Evolutionary conservation across 1,140 invertebrate genomes (phyloP).

Genomic region (Trichoplusia ni): DNA sequence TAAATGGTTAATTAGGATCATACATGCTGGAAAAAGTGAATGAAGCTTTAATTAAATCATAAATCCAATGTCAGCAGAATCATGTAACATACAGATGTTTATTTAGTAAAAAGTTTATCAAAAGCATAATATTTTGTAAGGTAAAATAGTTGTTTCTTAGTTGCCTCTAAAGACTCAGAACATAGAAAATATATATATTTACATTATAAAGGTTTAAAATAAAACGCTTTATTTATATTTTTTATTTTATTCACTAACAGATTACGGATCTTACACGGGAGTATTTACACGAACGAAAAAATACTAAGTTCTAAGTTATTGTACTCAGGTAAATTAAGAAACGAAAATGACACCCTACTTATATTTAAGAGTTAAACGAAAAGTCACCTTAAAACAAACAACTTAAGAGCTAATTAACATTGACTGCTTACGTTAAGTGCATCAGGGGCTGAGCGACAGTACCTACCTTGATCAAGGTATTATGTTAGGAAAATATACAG

Average conservation of each 20-base stretch:
- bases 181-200: not conserved
- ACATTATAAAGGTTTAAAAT: not conserved
- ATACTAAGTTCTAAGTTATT: conserved; percentile 56
- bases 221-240: conserved; percentile 18
- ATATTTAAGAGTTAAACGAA: conserved; percentile 37
- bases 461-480: not conserved
- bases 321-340: conserved; percentile 64
- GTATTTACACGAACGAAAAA: conserved; percentile 64
- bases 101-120: too few relatives aligned
- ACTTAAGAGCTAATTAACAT: conserved; percentile 24
- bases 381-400: conserved; percentile 29
- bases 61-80: too few relatives aligned
- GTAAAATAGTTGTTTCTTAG: too few relatives aligned
- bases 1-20: too few relatives aligned
- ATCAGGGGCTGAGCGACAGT: not conserved
- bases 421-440: conserved; percentile 26
- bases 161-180: too few relatives aligned
- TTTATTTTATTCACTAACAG: conserved; percentile 37
- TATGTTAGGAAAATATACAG: not conserved
- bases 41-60: too few relatives aligned
- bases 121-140: too few relatives aligned
- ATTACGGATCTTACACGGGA: conserved; percentile 36
- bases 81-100: too few relatives aligned
- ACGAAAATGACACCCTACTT: conserved; percentile 48
- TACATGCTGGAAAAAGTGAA: too few relatives aligned